A percentile compares a stretch with the other conserved stretches of the same genome.
Evolutionary conservation across 1,140 invertebrate genomes (phyloP).

Genomic region (Eupristina koningsbergeri): DNA sequence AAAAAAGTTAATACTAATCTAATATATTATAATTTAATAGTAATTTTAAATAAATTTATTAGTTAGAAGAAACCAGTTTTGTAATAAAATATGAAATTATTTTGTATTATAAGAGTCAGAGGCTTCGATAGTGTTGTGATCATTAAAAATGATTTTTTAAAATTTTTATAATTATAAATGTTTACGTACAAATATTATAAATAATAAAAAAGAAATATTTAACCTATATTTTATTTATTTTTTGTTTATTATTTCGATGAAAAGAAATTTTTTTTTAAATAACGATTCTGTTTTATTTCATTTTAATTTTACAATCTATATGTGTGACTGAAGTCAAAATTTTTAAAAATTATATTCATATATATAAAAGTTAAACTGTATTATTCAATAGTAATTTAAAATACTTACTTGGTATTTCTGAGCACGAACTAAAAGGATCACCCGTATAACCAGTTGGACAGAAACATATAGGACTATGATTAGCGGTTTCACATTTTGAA

Average conservation of each 20-base stretch:
- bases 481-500: conserved; percentile 78
- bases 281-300: not conserved
- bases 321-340: not conserved
- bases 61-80: no score
- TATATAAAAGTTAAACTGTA: not conserved
- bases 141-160: no score
- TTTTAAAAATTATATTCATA: no score
- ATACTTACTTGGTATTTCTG: conserved; percentile 70
- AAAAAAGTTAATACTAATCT: not conserved
- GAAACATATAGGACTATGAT: conserved; percentile 84
- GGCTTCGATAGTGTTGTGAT: no score
- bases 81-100: no score
- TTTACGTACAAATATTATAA: not conserved
- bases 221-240: no score
- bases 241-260: no score
- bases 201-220: no score
- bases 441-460: conserved; percentile 81
- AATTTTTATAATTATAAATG: not conserved
- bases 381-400: no score
- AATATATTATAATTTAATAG: not conserved
- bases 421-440: conserved; percentile 82
- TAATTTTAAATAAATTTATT: not conserved
- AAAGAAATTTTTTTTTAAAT: no score
- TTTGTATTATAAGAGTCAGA: no score
- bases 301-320: not conserved